Conservation (phyloP, 2,797 vertebrate species). For the Pelochelys cantorii region DNA sequence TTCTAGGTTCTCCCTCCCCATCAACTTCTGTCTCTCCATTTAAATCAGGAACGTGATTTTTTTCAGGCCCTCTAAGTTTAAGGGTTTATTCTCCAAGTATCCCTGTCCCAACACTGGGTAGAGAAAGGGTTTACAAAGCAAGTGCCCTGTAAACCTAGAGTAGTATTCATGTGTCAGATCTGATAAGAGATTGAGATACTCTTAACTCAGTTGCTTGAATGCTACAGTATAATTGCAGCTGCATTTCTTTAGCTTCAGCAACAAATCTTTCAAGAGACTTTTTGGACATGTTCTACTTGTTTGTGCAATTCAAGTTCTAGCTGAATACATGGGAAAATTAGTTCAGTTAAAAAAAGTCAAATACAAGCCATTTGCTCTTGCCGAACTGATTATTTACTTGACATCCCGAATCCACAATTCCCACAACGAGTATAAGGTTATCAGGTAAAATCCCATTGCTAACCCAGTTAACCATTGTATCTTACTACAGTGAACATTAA, state of each 20-base stretch:
- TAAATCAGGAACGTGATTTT: background rate
- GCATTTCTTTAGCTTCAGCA: constrained; percentile 48
- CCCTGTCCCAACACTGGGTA: background rate
- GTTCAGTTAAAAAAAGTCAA: constrained; percentile 61
- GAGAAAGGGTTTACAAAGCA: constrained; percentile 45
- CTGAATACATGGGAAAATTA: constrained; percentile 72
- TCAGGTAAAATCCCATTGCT: constrained; percentile 41
- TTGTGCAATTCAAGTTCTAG: constrained; percentile 47
- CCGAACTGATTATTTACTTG: constrained; percentile 60
- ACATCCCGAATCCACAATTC: constrained; percentile 45
- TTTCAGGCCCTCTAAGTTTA: constrained; percentile 17
- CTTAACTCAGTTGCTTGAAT: constrained; percentile 21
- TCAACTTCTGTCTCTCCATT: background rate
- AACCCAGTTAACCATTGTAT: constrained; percentile 21
- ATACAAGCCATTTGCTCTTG: constrained; percentile 69
- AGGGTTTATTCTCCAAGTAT: constrained; percentile 18
- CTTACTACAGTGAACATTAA: constrained; percentile 30
- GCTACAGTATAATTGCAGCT: constrained; percentile 24
- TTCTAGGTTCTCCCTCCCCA: background rate
- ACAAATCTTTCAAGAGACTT: constrained; percentile 60
- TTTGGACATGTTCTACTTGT: constrained; percentile 63
- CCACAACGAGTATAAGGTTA: constrained; percentile 44
- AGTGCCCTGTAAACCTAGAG: constrained; percentile 42
- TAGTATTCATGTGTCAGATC: constrained; percentile 44
- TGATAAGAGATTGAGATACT: constrained; percentile 45